These are phyloP conservation scores for Dipodomys spectabilis DNA, from an alignment of 2,113 vertebrate genomes.

Conservation along the genomic window DNA sequence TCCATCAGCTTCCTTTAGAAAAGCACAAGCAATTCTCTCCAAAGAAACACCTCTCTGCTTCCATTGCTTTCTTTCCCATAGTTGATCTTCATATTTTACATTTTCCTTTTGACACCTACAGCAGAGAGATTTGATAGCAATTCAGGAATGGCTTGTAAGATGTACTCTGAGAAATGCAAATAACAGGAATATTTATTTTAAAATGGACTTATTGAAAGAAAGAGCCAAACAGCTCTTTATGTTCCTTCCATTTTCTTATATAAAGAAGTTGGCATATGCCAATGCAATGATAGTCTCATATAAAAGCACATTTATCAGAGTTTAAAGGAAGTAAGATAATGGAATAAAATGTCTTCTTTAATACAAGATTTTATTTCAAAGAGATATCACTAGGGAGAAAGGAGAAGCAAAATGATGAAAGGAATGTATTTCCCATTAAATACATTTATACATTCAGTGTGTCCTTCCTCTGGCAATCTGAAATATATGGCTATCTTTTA, in stretches of 20 bases:
- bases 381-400: constrained; percentile 62
- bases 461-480: constrained; percentile 69
- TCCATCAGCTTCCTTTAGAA: not conserved
- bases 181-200: not conserved
- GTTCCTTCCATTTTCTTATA: not conserved
- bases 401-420: constrained; percentile 70
- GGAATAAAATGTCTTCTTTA: constrained; percentile 49
- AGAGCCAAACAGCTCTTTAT: not conserved
- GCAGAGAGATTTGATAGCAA: not conserved
- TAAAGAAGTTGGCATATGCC: not conserved
- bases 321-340: constrained; percentile 37
- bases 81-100: not conserved
- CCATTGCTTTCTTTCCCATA: not conserved
- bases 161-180: not conserved
- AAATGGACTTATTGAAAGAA: not conserved
- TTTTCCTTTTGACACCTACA: not conserved
- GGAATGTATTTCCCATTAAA: constrained; percentile 73
- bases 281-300: not conserved
- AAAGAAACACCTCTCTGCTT: not conserved
- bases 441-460: constrained; percentile 64
- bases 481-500: constrained; percentile 65
- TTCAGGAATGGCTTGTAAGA: not conserved
- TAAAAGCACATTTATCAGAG: constrained; percentile 13
- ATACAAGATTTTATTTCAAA: constrained; percentile 70
- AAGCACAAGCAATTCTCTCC: not conserved